Base-by-base conservation (phyloP, 2,797 vertebrate species). In the Alca torda region DNA sequence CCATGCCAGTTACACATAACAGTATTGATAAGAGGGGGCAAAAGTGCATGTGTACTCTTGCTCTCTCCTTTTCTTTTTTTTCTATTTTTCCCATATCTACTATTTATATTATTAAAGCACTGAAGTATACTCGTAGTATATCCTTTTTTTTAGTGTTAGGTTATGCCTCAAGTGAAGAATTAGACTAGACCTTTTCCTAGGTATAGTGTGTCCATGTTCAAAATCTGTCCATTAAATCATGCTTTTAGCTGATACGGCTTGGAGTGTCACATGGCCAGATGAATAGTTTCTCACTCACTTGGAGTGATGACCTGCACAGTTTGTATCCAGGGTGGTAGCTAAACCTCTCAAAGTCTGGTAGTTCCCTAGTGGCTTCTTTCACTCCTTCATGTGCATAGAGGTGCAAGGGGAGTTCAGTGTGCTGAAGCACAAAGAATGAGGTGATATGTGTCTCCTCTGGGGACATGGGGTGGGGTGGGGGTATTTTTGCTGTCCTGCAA, bases 401-500 rank as follows among this genome's bases (percentile, higher is more conserved):
- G 25, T 43, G 31, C 25, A 28, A 37, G 41, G n/a, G 16, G 48
- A 78, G 56, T 30, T 89, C n/a, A 33, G 13, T 7, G 33, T 37
- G 69, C 74, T 82, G 46, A 63, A 74, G 53, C n/a, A 31, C 67
- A 37, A 56, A 61, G 87, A 64, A n/a, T 16, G 8, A 33, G 37
- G 45, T 79, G 63, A 31, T 63, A 11, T 4, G 8, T 78, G 61
- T 48, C 24, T 86, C 18, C 54, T 64, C 46, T 21, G 35, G 63
- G 53, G 35, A 83, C 1, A 0, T 2, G 11, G 33, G 12, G 5
- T 3, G 11, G 35, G 11, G 5, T 3, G 3, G 2, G 5, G 28
- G 13, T 2, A 31, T 8, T 48, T 84, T 75, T 81, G 12, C 43
- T 33, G 21, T 35, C 51, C 63, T 87, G 16, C 51, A 41, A 57